Base-by-base conservation (phyloP, 2,888 invertebrate species). In the Andrena fulva region DNA sequence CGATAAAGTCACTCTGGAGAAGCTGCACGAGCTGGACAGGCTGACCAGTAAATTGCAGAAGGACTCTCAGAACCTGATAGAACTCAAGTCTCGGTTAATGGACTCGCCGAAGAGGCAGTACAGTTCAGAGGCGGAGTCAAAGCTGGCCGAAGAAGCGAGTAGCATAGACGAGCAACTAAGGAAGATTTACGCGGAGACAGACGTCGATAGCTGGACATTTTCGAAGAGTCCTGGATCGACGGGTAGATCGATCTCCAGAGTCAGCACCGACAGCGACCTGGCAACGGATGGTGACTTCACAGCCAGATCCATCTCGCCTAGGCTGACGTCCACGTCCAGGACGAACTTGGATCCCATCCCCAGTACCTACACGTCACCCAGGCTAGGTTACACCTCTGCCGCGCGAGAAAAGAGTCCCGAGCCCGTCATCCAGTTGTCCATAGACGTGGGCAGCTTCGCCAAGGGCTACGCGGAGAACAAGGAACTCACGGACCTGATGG, bases 1-100 rank as follows among this genome's bases (percentile, higher is more conserved):
- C 92, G 97, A 97, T 94, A 96, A 97, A 94, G 96, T 96, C 84
- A 96, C 97, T 76, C 96, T 97, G 93, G 97, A 97, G 94, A 97
- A 97, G 94, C 95, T 97, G 92, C 96, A 97, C 91, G 97, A 97
- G 94, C 95, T 97, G 94, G 97, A 97, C 95, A 95, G 96, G 93
- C 93, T 97, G 91, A 97, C 97, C 92, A 96, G 95, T 86, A 97
- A 97, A 94, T 95, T 97, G 92, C 96, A 97, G 90, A 96, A 97
- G 94, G 97, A 97, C 94, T 97, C 97, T 79, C 96, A 96, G 93
- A 97, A 97, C 94, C 95, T 97, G 90, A 96, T 96, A 94, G 96
- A 97, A 93, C 95, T 97, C 87, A 96, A 97, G 94, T 95, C 96
- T 90, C 95, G 96, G 93, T 94, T 97, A 86, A 94, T 96, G 91